Base-by-base conservation (phyloP, 2,797 vertebrate genomes). In the Spinus olivaceus region DNA sequence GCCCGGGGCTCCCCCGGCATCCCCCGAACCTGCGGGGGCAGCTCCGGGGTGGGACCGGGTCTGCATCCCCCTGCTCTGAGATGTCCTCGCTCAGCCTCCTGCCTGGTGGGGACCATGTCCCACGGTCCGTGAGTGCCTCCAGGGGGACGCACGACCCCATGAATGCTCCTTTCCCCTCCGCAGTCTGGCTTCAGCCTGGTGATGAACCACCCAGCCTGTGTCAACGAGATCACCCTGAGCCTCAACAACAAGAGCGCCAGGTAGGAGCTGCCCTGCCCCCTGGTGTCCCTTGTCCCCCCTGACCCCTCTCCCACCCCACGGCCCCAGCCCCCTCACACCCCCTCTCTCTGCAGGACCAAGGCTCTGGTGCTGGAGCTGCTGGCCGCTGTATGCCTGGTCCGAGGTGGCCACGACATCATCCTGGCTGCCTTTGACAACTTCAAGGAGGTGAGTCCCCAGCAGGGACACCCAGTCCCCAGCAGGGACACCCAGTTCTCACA, bases 171-270 rank as follows among this genome's bases (percentile, higher is more conserved):
- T 95, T 37, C 51, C 20, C 41, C 59, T 50, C 91, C 46, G 22
- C 73, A 99, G 99, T 98, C 98, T 18, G 99, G 99, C 54, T 99
- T 99, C 96, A 99, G 98, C 97, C 98, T 98, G 90, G 99, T 99
- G 96, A 99, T 99, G 99, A 98, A 98, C 85, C 99, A 99, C 84
- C 98, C 98, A 2, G 98, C 98, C 88, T 99, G 99, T 10, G 99
- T 99, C 95, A 99, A 99, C 3, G 98, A 99, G 98, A 99, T 99
- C 96, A 98, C 99, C 3, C 97, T 99, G 69, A 99, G 99, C 96
- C 98, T 99, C 92, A 99, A 99, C 96, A 98, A 99, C 96, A 99
- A 98, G 88, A 99, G 96, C 27, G 97, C 98, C 41, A 98, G 99
- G 99, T 99, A 18, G 8, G 35, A 42, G 16, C 47, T 3, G 6